These are phyloP conservation scores for Machaerirhynchus nigripectus DNA, from an alignment of 2,113 vertebrate genomes.

Conservation along the genomic window DNA sequence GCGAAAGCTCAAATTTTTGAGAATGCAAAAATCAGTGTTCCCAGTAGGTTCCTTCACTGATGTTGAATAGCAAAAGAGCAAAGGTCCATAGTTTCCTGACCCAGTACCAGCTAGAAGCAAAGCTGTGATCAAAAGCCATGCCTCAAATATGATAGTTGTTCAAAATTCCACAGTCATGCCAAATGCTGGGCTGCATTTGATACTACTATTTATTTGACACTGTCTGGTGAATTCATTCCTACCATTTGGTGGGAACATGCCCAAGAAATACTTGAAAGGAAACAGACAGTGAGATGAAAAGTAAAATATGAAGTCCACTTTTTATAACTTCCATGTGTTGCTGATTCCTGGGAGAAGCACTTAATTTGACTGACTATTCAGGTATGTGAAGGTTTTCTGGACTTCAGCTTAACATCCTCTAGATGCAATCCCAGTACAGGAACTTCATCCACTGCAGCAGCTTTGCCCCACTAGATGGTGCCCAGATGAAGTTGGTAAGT, in stretches of 20 bases:
- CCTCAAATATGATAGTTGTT: not conserved
- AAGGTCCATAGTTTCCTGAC: not conserved
- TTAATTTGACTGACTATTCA: not conserved
- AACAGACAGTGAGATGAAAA: not conserved
- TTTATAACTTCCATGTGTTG: not conserved
- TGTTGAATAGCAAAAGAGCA: not conserved
- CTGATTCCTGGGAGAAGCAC: not conserved
- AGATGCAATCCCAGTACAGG: not conserved
- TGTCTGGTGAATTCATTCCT: not conserved
- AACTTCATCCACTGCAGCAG: not conserved
- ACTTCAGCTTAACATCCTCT: not conserved
- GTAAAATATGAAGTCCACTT: not conserved
- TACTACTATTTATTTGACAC: not conserved
- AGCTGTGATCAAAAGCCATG: not conserved
- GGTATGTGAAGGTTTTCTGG: not conserved
- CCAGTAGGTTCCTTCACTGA: rapidly evolving
- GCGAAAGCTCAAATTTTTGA: not conserved
- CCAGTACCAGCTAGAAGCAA: not conserved
- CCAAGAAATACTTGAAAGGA: not conserved
- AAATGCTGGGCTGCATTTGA: not conserved
- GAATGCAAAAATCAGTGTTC: not conserved
- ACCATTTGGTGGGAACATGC: not conserved
- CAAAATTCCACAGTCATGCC: not conserved
- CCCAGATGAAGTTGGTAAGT: not conserved
- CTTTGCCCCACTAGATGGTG: not conserved